Percentiles rank a stretch among this genome's conserved stretches.
These are phyloP conservation scores for Barypeithes pellucidus DNA, from an alignment of 2,888 invertebrate species.

Conservation along the genomic window DNA sequence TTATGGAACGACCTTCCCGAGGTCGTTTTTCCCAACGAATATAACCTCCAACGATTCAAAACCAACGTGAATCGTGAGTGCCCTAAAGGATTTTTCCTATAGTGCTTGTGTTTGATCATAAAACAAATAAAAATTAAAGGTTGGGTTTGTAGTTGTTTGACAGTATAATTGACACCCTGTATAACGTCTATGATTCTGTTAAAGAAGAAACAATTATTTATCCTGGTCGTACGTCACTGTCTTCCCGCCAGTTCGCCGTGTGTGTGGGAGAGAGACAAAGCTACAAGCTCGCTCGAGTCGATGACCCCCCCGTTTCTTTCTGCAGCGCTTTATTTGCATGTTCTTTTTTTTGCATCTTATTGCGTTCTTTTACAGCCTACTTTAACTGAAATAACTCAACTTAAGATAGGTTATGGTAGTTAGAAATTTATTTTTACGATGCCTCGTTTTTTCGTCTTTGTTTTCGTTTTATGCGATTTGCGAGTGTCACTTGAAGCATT, in stretches of 20 bases:
- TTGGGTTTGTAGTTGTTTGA: too few species aligned
- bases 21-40: too few species aligned
- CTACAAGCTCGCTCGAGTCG: constrained; percentile 69
- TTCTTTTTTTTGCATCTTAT: constrained; percentile 70
- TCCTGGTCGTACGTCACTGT: constrained; percentile 53
- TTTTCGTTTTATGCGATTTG: constrained; percentile 21
- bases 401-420: constrained; percentile 70
- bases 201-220: too few species aligned
- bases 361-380: constrained; percentile 71
- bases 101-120: too few species aligned
- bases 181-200: too few species aligned
- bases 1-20: too few species aligned
- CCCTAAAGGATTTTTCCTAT: too few species aligned
- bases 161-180: too few species aligned
- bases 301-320: constrained; percentile 71
- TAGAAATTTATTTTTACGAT: constrained; percentile 64
- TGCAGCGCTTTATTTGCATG: constrained; percentile 72
- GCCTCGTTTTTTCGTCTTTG: constrained; percentile 12
- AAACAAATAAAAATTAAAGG: too few species aligned
- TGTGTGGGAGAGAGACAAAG: constrained; percentile 70
- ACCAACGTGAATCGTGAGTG: too few species aligned
- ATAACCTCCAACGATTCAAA: too few species aligned
- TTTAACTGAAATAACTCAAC: constrained; percentile 71
- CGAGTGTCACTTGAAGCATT: constrained; percentile 9
- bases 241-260: constrained; percentile 58